These are phyloP conservation scores for Goniozus legneri DNA, from an alignment of 1,140 invertebrate species.

Conservation along the genomic window DNA sequence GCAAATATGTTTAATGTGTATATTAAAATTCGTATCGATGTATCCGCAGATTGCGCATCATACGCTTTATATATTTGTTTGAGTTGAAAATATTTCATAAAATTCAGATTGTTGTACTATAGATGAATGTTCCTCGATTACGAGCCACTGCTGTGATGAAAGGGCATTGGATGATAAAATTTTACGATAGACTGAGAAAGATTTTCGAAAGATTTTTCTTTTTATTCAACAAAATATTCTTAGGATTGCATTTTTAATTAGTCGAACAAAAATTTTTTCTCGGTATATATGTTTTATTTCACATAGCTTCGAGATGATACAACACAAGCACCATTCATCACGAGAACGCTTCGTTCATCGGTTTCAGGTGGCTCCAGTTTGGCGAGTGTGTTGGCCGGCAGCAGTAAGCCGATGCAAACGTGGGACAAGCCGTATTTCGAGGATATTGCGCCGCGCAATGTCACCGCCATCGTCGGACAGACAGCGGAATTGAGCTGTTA, in stretches of 20 bases:
- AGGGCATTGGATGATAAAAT: too few relatives aligned
- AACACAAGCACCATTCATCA: background rate
- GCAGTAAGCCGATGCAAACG: slow-evolving; percentile 36
- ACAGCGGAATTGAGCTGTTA: slow-evolving; percentile 76
- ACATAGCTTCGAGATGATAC: background rate
- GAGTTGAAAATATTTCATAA: too few relatives aligned
- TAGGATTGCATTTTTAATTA: background rate
- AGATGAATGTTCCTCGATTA: too few relatives aligned
- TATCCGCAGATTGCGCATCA: too few relatives aligned
- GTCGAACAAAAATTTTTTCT: background rate
- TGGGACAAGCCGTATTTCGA: slow-evolving; percentile 78
- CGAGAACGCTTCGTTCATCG: slow-evolving; percentile 9
- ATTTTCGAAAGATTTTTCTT: too few relatives aligned
- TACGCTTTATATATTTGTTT: too few relatives aligned
- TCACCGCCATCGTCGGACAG: slow-evolving; percentile 80
- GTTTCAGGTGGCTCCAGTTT: slow-evolving; percentile 46
- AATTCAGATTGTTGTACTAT: too few relatives aligned
- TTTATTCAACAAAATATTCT: too few relatives aligned
- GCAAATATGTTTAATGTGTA: too few relatives aligned
- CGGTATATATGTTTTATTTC: background rate
- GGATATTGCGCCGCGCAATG: slow-evolving; percentile 75
- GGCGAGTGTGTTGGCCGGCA: slow-evolving; percentile 37
- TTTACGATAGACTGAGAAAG: too few relatives aligned
- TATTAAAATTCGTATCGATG: too few relatives aligned
- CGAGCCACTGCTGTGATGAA: too few relatives aligned